These are phyloP conservation scores for Prionace glauca DNA, from an alignment of 2,797 vertebrate species.

Conservation along the genomic window DNA sequence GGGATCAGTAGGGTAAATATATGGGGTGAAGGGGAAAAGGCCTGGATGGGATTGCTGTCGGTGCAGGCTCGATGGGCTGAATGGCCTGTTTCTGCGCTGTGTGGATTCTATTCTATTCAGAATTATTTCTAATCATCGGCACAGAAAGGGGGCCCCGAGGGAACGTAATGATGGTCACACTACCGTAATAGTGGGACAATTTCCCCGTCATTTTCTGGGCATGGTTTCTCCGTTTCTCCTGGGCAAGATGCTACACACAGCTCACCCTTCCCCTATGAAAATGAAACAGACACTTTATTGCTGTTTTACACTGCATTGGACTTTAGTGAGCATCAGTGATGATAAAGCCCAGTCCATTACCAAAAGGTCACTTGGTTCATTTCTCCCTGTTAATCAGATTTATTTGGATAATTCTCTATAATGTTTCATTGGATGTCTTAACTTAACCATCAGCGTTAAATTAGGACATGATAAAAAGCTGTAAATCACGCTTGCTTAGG, in stretches of 20 bases:
- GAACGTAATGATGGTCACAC: background rate
- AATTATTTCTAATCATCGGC: background rate
- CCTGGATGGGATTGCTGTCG: no score
- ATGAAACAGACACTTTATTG: background rate
- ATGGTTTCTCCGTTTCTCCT: background rate
- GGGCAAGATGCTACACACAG: background rate
- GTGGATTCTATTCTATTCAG: no score
- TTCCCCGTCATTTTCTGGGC: background rate
- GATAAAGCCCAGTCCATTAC: background rate
- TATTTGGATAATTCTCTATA: constrained; percentile 6
- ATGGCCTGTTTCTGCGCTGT: no score
- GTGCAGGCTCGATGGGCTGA: no score
- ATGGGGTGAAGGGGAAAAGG: no score
- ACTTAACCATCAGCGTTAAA: background rate
- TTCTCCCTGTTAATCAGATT: background rate
- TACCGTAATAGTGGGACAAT: background rate
- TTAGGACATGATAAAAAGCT: background rate
- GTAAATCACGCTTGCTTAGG: background rate
- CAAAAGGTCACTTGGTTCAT: background rate
- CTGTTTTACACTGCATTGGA: background rate
- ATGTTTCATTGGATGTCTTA: constrained; percentile 8
- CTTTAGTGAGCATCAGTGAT: background rate
- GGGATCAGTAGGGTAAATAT: no score
- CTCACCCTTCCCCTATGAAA: background rate
- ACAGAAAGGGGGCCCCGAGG: background rate